phyloP scores from a whole-genome alignment of 2,113 vertebrate species.

The Psittacara wagleri region DNA sequence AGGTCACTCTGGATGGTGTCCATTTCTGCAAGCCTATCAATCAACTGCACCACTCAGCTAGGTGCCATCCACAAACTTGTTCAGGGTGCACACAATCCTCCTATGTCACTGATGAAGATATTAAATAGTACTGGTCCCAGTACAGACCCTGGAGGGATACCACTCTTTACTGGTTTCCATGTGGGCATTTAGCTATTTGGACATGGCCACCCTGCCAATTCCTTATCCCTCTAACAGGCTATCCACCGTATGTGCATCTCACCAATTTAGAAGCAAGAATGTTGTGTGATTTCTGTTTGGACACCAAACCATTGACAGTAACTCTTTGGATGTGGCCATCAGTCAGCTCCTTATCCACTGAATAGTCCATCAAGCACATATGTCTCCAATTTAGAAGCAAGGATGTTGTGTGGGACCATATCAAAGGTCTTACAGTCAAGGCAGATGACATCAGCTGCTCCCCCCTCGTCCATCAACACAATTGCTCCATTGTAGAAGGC shows the following conservation, averaged over 20 bases:
- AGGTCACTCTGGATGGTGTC: too few relatives aligned
- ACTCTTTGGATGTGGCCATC: too few relatives aligned
- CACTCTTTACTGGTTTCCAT: not conserved
- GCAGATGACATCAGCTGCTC: not conserved
- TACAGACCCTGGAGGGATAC: not conserved
- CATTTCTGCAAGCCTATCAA: not conserved
- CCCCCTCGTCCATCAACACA: not conserved
- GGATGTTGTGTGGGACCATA: not conserved
- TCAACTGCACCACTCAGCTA: not conserved
- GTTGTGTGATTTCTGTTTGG: not conserved
- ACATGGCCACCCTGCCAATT: not conserved
- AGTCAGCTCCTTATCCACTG: not conserved
- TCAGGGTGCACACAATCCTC: not conserved
- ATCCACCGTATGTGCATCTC: not conserved
- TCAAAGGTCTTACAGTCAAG: not conserved
- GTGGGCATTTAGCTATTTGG: not conserved
- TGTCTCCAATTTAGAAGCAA: not conserved
- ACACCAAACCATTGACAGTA: not conserved
- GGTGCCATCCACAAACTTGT: not conserved
- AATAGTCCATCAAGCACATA: not conserved
- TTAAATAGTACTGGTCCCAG: not conserved
- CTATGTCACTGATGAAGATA: not conserved
- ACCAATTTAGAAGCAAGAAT: not conserved
- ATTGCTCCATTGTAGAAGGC: not conserved
- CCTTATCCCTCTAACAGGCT: not conserved